Evolutionary conservation across 1,140 invertebrate genomes (phyloP), one percentile per base, ranked within the genome.

Genomic region (Drosophila burlai): DNA sequence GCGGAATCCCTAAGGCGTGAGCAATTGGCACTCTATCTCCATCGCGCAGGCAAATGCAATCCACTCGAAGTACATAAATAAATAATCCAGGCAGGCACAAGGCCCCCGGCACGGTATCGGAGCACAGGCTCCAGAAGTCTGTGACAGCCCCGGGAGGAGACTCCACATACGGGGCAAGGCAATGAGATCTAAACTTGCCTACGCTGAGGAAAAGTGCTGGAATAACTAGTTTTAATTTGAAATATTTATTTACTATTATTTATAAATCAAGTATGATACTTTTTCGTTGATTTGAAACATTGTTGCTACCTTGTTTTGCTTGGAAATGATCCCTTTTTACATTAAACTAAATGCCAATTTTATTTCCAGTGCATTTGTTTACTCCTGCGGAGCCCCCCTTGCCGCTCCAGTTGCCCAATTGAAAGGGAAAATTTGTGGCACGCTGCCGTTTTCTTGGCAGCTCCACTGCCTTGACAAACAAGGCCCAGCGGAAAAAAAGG

Each of bases 381-480:
- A 45, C 40, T 26, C 21, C 26, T 31, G 31, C 21, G 31, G 18
- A 62, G 13, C 59, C 57, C 58, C 45, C 29, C 54, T 64, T 78
- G 60, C 63, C 80, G 80, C 76, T 83, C 69, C 47, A 78, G 60
- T 85, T 85, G 82, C 61, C 80, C 76, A 83, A 87, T 80, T 87
- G 80, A 78, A 87, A 87, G 76, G 71, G 59, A 79, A 74, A 69
- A 83, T 68, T 87, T 77, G 79, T 73, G 66, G 83, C 71, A 60
- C 65, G 76, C 81, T 81, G 74, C 76, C 61, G 62, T 46, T 76
- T 81, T 85, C 77, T 85, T 85, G 83, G 83, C 83, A 85, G 75
- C 58, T 52, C 55, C 73, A 80, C 83, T 90, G 83, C 83, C 81
- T 83, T 84, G 85, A 90, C 84, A 87, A 89, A 89, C 85, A 90